Conservation (phyloP, 2,888 invertebrate genomes). For the Sarcophaga variegata region DNA sequence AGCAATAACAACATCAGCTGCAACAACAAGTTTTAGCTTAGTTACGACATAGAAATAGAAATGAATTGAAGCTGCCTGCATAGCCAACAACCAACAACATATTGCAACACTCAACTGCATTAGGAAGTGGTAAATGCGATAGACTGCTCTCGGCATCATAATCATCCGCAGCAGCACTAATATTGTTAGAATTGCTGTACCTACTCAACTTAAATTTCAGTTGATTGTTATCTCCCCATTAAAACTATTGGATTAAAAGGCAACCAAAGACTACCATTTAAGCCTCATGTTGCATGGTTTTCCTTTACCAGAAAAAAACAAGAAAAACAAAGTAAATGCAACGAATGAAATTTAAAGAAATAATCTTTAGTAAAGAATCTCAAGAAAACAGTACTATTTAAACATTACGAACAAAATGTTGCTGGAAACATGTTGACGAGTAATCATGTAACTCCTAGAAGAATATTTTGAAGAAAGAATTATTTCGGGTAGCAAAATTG, state of each 20-base stretch:
- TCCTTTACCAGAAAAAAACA: background rate
- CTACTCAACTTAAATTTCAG: background rate
- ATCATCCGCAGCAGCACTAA: background rate
- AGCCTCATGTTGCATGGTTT: background rate
- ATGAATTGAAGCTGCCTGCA: slow-evolving; percentile 52
- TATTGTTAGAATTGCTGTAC: background rate
- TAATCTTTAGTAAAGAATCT: too few relatives aligned
- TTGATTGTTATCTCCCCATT: background rate
- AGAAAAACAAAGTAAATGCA: background rate
- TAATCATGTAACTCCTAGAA: too few relatives aligned
- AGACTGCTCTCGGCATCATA: background rate
- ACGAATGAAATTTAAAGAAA: background rate
- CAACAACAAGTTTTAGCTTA: slow-evolving; percentile 3
- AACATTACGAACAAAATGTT: background rate
- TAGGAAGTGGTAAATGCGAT: background rate
- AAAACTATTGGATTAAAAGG: background rate
- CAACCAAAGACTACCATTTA: background rate
- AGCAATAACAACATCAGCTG: slow-evolving; percentile 7
- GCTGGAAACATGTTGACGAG: background rate
- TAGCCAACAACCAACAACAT: slow-evolving; percentile 24
- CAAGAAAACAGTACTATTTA: too few relatives aligned
- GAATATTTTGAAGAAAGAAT: too few relatives aligned
- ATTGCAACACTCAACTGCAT: slow-evolving; percentile 10
- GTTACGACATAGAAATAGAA: slow-evolving; percentile 35
- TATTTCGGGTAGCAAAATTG: too few relatives aligned